Percentiles rank a stretch among this genome's conserved stretches.
These are phyloP conservation scores for Hymenopus coronatus DNA, from an alignment of 2,888 invertebrate species.

Conservation along the genomic window DNA sequence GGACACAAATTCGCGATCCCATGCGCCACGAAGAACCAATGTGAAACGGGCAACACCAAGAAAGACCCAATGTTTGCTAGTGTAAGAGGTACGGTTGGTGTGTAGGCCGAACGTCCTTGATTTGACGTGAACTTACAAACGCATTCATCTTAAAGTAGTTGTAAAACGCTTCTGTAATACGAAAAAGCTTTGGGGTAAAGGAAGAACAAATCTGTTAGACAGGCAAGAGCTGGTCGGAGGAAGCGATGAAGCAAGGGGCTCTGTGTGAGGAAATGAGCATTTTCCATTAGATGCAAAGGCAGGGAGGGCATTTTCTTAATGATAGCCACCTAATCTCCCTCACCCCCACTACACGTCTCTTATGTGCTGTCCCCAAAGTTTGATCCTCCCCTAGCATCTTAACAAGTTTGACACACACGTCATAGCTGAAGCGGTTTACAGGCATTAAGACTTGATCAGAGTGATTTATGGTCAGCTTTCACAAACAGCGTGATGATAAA, in stretches of 20 bases:
- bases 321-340: neutral
- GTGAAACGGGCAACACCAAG: too few species aligned
- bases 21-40: too few species aligned
- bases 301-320: neutral
- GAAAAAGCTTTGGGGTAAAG: neutral
- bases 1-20: too few species aligned
- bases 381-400: neutral
- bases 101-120: too few species aligned
- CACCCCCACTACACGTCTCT: neutral
- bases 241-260: neutral
- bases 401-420: neutral
- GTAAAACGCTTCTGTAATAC: neutral
- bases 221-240: neutral
- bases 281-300: neutral
- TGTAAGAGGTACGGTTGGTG: too few species aligned
- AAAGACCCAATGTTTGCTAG: too few species aligned
- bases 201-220: neutral
- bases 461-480: too few species aligned
- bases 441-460: too few species aligned
- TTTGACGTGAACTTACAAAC: too few species aligned
- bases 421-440: too few species aligned
- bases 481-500: too few species aligned
- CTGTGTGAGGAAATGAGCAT: neutral
- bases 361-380: neutral
- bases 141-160: too few species aligned